phyloP scores from a whole-genome alignment of 2,797 vertebrate genomes.

The Pipistrellus pygmaeus region DNA sequence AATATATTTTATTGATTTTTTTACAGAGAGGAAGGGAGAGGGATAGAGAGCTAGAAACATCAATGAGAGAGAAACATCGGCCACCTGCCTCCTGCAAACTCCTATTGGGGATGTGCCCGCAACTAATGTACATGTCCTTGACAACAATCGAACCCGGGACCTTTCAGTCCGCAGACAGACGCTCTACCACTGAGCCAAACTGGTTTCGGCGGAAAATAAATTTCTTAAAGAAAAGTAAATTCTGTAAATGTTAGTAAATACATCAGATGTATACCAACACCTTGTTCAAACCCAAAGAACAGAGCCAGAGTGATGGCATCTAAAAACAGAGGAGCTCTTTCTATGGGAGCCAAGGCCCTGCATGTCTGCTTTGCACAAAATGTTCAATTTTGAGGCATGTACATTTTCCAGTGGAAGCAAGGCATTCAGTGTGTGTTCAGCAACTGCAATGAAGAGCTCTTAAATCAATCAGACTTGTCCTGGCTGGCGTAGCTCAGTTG shows the following conservation, averaged over 20 bases:
- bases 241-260: constrained; percentile 21
- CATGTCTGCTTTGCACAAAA: not conserved
- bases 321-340: not conserved
- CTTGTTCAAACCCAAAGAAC: not conserved
- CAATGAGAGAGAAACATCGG: too few species aligned
- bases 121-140: too few species aligned
- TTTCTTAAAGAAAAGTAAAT: constrained; percentile 54
- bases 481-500: not conserved
- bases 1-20: not conserved
- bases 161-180: too few species aligned
- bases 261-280: not conserved
- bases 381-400: not conserved
- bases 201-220: not conserved
- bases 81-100: too few species aligned
- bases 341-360: not conserved
- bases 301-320: not conserved
- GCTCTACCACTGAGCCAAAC: too few species aligned
- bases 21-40: too few species aligned
- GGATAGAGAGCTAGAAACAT: too few species aligned
- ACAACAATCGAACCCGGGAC: too few species aligned
- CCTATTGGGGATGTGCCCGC: too few species aligned
- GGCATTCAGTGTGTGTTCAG: not conserved
- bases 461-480: not conserved
- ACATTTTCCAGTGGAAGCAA: not conserved
- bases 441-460: not conserved